Evolutionary conservation across 2,888 invertebrate species (phyloP), one percentile per base, ranked within the genome.

Genomic region (Choristoneura rosaceana): DNA sequence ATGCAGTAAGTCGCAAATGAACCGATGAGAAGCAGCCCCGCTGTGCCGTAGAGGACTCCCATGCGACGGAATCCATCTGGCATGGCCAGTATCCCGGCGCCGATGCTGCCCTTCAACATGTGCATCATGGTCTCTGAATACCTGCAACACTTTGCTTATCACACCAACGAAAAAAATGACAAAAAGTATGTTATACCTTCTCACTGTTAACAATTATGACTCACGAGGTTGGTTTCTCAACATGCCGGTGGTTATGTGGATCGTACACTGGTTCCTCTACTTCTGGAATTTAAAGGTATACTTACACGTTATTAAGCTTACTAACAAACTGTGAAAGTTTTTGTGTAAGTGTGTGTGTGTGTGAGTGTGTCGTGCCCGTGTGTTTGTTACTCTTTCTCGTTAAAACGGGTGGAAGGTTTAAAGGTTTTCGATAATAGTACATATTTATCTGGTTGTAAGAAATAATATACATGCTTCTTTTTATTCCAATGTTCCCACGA

Each of bases 31-130:
- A 95, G 79, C 3, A 97, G 91, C 0, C 96, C 96, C 43, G 95
- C 77, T 38, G 95, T 84, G 50, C 97, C 96, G 17, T 95, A 92
- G 75, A 96, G 84, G 1, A 97, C 83, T 0, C 97, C 97, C 52
- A 88, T 62, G 17, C 88, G 84, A 1, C 74, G 55, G 10, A 95
- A 89, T 1, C 95, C 95, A 70, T 93, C 94, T 0, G 98, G 98
- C 96, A 99, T 97, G 17, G 99, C 99, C 70, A 99, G 93, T 75
- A 99, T 97, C 3, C 99, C 99, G 0, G 98, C 98, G 3, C 99
- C 99, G 76, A 99, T 95, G 84, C 98, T 98, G 45, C 98, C 99
- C 88, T 99, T 99, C 69, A 99, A 94, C 82, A 99, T 92, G 88
- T 99, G 98, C 84, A 98, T 97, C 84, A 99, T 95, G 0, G 98